Conservation (phyloP, 2,113 vertebrate species). For the Aptenodytes forsteri region DNA sequence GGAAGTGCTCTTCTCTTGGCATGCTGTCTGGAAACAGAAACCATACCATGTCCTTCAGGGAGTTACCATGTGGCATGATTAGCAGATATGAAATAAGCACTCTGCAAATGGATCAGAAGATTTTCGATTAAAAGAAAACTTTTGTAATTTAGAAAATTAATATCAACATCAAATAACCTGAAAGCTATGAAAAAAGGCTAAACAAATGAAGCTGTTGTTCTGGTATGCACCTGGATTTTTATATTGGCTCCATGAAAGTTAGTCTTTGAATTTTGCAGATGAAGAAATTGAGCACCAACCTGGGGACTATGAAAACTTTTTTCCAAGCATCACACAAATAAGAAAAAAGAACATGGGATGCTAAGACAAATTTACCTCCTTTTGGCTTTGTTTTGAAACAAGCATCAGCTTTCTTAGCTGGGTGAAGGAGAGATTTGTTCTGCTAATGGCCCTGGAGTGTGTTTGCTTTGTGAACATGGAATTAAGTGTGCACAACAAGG, state of each 20-base stretch:
- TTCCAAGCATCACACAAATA: background rate
- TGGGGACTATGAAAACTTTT: background rate
- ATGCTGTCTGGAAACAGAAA: background rate
- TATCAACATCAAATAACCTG: background rate
- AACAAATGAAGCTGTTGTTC: background rate
- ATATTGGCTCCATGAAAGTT: background rate
- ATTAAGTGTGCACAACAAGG: no score
- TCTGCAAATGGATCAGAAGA: background rate
- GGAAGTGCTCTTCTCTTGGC: background rate
- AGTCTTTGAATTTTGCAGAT: background rate
- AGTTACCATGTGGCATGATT: background rate
- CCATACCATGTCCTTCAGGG: background rate
- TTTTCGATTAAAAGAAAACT: background rate
- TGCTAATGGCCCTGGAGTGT: accelerated
- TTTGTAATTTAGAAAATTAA: background rate
- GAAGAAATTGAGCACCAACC: background rate
- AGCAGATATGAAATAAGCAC: background rate
- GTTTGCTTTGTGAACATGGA: background rate
- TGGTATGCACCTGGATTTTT: background rate
- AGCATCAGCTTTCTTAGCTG: background rate
- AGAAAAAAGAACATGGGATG: background rate
- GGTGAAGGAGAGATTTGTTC: background rate
- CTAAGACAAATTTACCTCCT: background rate
- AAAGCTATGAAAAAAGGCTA: background rate
- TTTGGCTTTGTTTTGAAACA: background rate